Percentiles rank a stretch among this genome's conserved stretches.
Conservation (phyloP, 2,797 vertebrate genomes). For the Eupleurogrammus muticus region DNA sequence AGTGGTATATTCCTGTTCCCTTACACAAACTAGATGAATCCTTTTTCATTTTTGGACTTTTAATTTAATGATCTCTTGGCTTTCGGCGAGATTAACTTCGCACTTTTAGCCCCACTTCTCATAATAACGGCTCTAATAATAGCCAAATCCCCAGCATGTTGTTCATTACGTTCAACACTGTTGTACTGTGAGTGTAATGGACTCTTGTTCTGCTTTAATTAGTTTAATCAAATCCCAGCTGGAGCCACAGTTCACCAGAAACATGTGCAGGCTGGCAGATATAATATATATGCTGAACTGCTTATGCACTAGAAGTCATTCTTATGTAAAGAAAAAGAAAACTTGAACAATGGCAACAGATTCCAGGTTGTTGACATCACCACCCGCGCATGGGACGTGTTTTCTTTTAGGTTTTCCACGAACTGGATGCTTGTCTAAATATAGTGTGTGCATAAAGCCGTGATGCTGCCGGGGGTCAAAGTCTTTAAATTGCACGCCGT, state of each 20-base stretch:
- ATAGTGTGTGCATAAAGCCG: slow-evolving; percentile 50
- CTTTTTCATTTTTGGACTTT: not conserved
- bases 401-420: slow-evolving; percentile 66
- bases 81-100: not conserved
- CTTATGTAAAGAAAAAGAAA: too few species aligned
- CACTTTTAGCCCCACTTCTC: not conserved
- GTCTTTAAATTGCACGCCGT: slow-evolving; percentile 26
- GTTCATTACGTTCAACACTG: slow-evolving; percentile 10
- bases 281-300: not conserved
- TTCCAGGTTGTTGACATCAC: slow-evolving; percentile 32
- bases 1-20: not conserved
- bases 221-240: slow-evolving; percentile 20
- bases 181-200: not conserved
- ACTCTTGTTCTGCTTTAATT: slow-evolving; percentile 19
- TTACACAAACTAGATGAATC: not conserved
- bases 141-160: not conserved
- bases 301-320: not conserved
- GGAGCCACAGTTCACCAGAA: not conserved
- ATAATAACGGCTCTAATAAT: not conserved
- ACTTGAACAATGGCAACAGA: slow-evolving; percentile 28
- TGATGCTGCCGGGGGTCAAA: slow-evolving; percentile 36
- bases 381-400: slow-evolving; percentile 26
- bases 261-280: slow-evolving; percentile 2
- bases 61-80: not conserved
- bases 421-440: slow-evolving; percentile 62